Base-by-base conservation (phyloP, 2,113 vertebrate genomes). In the Brachionichthys hirsutus region DNA sequence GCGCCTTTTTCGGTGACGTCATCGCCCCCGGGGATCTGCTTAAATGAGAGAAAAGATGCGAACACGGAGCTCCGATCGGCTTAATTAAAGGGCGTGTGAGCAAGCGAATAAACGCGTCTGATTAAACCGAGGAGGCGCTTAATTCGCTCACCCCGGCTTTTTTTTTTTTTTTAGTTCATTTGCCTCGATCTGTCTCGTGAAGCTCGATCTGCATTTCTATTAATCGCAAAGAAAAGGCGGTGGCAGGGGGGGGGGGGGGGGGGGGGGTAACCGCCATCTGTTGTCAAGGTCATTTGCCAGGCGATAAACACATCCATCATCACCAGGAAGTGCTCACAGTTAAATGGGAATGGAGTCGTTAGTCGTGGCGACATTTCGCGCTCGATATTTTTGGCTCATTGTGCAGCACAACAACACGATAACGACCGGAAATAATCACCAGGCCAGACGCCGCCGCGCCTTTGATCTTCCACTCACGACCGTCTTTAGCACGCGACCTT, bases 221-320 rank as follows among this genome's bases (percentile, higher is more conserved):
- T 81, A 79, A 81, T 77, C 73, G 59, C 62, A 55, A 46, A 22
- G 3, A 4, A 14, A 4, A 49, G n/a, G n/a, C n/a, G n/a, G n/a
- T n/a, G n/a, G n/a, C n/a, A n/a, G 35, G 22, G 41, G 24, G 24
- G 24, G 24, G 24, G 24, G 24, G 24, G 1, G 1, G 24, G 24
- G 65, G 19, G 77, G 62, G 58, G 71, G 62, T 81, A 79, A 81
- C 67, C 74, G 48, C 80, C 87, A 81, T 89, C 84, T 89, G 85
- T 77, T 81, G 83, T 87, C 86, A 89, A 91, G 87, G 87, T 89
- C 86, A 76, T 73, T 75, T 74, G 62, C 77, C 77, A 70, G 59
- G 65, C 42, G 45, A 76, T 83, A 82, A 85, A 89, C 77, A 78
- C 86, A 91, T 90, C 84, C 75, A 80, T 89, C 87, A 85, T 12